Evolutionary conservation across 2,888 invertebrate species (phyloP).

Genomic region (Drosophila borealis): DNA sequence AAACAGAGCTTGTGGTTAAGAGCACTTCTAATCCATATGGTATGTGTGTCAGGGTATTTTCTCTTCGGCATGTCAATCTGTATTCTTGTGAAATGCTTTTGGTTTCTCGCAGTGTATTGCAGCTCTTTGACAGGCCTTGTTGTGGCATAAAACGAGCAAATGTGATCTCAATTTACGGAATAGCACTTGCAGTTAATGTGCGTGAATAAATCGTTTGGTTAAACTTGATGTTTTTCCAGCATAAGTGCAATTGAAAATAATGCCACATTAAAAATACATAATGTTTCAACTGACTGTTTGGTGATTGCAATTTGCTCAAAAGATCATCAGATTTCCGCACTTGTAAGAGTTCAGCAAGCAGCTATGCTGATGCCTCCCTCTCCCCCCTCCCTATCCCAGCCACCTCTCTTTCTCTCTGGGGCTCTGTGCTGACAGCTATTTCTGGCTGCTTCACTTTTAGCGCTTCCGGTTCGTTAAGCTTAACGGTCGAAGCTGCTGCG

Average conservation of each 20-base stretch:
- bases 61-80: too few relatives aligned
- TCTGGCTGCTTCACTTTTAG: slow-evolving; percentile 55
- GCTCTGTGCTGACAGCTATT: slow-evolving; percentile 26
- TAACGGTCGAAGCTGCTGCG: slow-evolving; percentile 45
- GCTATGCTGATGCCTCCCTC: background rate
- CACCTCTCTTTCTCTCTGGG: background rate
- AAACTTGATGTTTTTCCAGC: slow-evolving; percentile 2
- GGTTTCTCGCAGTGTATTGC: too few relatives aligned
- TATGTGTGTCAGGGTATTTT: too few relatives aligned
- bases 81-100: too few relatives aligned
- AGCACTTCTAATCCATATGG: too few relatives aligned
- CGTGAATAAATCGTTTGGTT: background rate
- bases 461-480: slow-evolving; percentile 80
- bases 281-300: slow-evolving; percentile 31
- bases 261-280: slow-evolving; percentile 18
- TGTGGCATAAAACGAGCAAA: background rate
- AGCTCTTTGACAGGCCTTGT: background rate
- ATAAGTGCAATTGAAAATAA: slow-evolving; percentile 7
- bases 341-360: slow-evolving; percentile 28
- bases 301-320: slow-evolving; percentile 24
- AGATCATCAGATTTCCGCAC: slow-evolving; percentile 44
- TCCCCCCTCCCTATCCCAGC: background rate
- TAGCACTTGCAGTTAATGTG: slow-evolving; percentile 4
- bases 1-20: too few relatives aligned
- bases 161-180: background rate